A percentile compares a stretch with the other conserved stretches of the same genome.
Conservation (phyloP, 2,888 invertebrate species). For the Poecilus cupreus region DNA sequence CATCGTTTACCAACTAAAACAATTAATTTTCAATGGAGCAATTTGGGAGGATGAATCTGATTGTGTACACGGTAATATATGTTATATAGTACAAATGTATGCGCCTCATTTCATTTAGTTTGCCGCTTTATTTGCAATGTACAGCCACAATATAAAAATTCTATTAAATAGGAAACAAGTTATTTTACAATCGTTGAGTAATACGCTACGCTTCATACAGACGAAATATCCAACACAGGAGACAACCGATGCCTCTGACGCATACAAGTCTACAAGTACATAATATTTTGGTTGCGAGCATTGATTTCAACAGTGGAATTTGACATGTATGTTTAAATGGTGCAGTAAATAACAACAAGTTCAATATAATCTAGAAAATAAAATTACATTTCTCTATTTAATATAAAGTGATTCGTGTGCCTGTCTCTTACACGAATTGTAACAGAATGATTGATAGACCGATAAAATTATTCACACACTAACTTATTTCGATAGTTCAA, state of each 20-base stretch:
- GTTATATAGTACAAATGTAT: neutral
- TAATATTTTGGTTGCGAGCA: neutral
- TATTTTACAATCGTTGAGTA: constrained; percentile 41
- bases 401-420: constrained; percentile 22
- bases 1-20: constrained; percentile 52
- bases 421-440: constrained; percentile 15
- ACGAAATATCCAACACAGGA: constrained; percentile 6
- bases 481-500: constrained; percentile 16
- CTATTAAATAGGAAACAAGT: constrained; percentile 47
- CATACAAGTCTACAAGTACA: constrained; percentile 11
- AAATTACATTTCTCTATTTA: constrained; percentile 40
- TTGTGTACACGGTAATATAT: constrained; percentile 5
- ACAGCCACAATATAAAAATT: constrained; percentile 43
- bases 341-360: constrained; percentile 51
- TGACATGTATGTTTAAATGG: constrained; percentile 44
- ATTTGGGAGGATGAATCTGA: constrained; percentile 8
- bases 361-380: constrained; percentile 29
- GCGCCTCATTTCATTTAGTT: neutral
- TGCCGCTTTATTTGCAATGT: neutral
- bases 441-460: constrained; percentile 15
- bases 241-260: constrained; percentile 9
- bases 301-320: constrained; percentile 30
- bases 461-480: constrained; percentile 35
- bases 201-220: neutral
- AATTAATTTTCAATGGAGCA: constrained; percentile 15